Evolutionary conservation across 2,888 invertebrate species (phyloP).

Genomic region (Arrhopalites spinosus): DNA sequence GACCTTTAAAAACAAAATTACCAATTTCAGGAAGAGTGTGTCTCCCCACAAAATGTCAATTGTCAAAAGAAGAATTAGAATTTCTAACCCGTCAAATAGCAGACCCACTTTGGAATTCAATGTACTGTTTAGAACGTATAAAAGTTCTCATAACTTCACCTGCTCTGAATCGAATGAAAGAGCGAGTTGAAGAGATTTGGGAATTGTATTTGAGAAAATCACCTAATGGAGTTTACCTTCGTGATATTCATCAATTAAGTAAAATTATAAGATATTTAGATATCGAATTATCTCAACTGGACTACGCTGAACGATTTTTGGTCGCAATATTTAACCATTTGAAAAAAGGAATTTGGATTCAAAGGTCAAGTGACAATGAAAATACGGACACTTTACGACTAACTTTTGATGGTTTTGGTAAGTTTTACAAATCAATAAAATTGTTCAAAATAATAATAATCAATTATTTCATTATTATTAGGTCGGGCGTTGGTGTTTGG

Average conservation of each 20-base stretch:
- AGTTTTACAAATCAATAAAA: too few species aligned
- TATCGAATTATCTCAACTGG: conserved; percentile 10
- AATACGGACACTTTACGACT: not conserved
- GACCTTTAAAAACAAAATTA: conserved; percentile 14
- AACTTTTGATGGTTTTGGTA: conserved; percentile 30
- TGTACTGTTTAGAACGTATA: conserved; percentile 22
- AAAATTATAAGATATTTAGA: conserved; percentile 40
- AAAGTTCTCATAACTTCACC: not conserved
- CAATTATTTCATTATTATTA: too few species aligned
- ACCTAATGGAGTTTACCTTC: conserved; percentile 41
- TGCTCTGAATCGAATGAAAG: not conserved
- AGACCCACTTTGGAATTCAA: conserved; percentile 22
- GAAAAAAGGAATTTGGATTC: conserved; percentile 27
- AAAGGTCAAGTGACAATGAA: conserved; percentile 9
- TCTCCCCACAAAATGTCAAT: conserved; percentile 5
- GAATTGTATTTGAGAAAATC: conserved; percentile 39
- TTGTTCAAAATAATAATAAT: too few species aligned
- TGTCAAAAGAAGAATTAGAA: conserved; percentile 18
- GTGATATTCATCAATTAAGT: conserved; percentile 40
- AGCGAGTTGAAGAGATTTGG: conserved; percentile 37
- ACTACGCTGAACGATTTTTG: conserved; percentile 19
- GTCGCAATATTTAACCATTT: conserved; percentile 10
- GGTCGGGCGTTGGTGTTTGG: not conserved
- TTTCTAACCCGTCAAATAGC: conserved; percentile 12
- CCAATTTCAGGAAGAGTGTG: not conserved